Evolutionary conservation across 1,140 invertebrate species (phyloP).

Genomic region (Apis dorsata): DNA sequence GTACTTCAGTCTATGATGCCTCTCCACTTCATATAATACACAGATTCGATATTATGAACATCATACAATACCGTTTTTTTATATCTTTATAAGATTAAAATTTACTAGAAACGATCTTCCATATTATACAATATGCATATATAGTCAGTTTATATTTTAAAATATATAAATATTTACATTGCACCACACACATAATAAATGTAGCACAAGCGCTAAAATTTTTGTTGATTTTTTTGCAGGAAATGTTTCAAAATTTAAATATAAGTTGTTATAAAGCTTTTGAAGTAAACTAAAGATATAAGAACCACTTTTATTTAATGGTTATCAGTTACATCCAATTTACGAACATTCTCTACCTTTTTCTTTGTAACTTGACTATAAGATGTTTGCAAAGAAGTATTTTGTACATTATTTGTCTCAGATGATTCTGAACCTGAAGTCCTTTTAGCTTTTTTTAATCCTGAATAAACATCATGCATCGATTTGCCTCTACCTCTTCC

Average conservation of each 20-base stretch:
- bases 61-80: conserved; percentile 4
- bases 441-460: conserved; percentile 33
- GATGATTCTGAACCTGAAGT: not conserved
- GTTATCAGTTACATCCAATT: conserved; percentile 20
- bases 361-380: conserved; percentile 41
- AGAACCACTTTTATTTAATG: conserved; percentile 1
- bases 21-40: conserved; percentile 29
- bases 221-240: not conserved
- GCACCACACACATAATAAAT: not conserved
- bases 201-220: conserved; percentile 22
- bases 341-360: conserved; percentile 28
- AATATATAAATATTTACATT: conserved; percentile 53
- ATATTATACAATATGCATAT: not conserved
- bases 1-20: conserved; percentile 45
- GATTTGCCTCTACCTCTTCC: conserved; percentile 47
- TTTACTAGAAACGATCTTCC: not conserved
- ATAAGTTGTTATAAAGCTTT: conserved; percentile 24
- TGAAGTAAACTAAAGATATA: conserved; percentile 5
- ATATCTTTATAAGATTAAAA: conserved; percentile 1
- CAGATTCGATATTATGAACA: conserved; percentile 22
- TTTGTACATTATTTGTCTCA: conserved; percentile 33
- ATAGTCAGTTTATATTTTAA: conserved; percentile 21
- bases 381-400: conserved; percentile 16
- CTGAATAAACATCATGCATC: not conserved
- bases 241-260: conserved; percentile 40